phyloP scores from a whole-genome alignment of 2,797 vertebrate species.

The Loriculus beryllinus region DNA sequence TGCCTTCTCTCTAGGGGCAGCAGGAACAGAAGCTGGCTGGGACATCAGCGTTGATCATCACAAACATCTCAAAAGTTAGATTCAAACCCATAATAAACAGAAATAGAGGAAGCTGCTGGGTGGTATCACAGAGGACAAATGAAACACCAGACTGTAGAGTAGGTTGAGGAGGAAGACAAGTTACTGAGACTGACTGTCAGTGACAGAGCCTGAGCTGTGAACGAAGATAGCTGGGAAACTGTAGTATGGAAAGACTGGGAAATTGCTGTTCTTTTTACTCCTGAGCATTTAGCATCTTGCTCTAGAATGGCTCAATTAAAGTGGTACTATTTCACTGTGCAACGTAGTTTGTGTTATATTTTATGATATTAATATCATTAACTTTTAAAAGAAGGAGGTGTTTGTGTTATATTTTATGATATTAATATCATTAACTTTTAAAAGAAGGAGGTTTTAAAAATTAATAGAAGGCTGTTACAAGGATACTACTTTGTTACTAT shows the following conservation, averaged over 20 bases:
- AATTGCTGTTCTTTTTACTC: neutral
- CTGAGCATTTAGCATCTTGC: neutral
- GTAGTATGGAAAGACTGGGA: neutral
- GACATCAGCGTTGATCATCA: neutral
- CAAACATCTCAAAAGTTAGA: rapidly evolving
- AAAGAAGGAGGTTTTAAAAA: neutral
- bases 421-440: slow-evolving; percentile 17
- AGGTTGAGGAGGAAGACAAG: neutral
- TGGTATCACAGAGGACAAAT: neutral
- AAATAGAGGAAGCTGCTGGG: neutral
- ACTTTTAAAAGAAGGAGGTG: too few relatives aligned
- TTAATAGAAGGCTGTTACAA: neutral
- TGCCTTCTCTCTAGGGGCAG: neutral
- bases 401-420: neutral
- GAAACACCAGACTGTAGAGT: neutral
- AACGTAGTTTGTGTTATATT: neutral
- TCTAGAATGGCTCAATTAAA: neutral
- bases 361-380: neutral
- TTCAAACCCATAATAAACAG: neutral
- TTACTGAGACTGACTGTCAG: neutral
- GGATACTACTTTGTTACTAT: neutral
- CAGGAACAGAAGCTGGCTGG: neutral
- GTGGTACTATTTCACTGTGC: neutral
- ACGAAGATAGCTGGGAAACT: neutral
- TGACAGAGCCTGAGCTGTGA: neutral